Evolutionary conservation across 2,797 vertebrate genomes (phyloP).

Genomic region (Eulemur albifrons): DNA sequence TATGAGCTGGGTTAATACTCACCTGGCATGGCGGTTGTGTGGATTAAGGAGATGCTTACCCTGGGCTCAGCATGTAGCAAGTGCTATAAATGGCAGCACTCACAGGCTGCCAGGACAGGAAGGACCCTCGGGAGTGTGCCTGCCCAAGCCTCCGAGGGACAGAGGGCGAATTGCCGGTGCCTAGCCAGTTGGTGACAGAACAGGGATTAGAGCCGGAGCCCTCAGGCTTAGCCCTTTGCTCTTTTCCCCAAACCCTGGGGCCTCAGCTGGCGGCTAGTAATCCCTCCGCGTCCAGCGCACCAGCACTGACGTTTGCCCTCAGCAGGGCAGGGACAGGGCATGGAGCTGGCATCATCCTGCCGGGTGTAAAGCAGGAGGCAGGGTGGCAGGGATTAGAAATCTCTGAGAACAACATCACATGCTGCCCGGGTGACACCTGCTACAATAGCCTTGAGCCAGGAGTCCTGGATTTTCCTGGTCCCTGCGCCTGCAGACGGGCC

Average conservation of each 20-base stretch:
- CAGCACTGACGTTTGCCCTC: not conserved
- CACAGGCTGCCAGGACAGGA: not conserved
- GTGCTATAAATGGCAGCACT: not conserved
- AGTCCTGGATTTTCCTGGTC: not conserved
- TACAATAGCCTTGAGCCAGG: not conserved
- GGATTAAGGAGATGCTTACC: not conserved
- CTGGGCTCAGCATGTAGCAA: not conserved
- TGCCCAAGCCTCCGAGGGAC: not conserved
- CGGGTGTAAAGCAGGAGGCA: rapidly evolving
- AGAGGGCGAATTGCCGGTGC: too few relatives aligned
- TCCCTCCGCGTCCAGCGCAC: not conserved
- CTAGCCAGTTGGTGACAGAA: not conserved
- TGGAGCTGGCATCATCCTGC: not conserved
- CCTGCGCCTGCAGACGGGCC: not conserved
- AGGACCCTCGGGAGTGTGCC: not conserved
- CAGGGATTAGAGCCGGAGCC: constrained; percentile 16
- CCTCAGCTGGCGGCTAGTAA: not conserved
- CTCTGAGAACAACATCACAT: not conserved
- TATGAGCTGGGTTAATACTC: not conserved
- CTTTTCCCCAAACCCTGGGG: not conserved
- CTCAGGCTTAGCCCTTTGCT: not conserved
- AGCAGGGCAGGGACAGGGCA: not conserved
- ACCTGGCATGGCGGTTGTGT: not conserved
- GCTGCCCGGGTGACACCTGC: not conserved
- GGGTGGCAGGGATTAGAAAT: not conserved